Conservation (phyloP, 2,888 invertebrate species). For the Ferdinandea cuprea region DNA sequence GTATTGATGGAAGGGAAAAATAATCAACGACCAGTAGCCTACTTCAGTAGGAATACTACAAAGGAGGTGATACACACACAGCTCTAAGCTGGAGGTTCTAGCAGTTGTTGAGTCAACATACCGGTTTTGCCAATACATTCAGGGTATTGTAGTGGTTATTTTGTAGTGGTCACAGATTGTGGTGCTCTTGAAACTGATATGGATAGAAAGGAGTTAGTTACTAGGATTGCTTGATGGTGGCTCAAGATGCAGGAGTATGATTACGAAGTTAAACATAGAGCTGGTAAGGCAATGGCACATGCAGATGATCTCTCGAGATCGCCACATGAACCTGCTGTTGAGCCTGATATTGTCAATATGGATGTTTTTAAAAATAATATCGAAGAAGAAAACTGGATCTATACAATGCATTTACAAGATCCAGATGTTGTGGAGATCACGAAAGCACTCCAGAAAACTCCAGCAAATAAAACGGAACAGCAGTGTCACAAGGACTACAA, state of each 20-base stretch:
- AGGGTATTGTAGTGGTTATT: slow-evolving; percentile 49
- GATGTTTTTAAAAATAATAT: neutral
- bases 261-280: no score
- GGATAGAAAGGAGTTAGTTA: neutral
- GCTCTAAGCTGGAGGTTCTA: slow-evolving; percentile 40
- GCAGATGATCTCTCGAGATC: no score
- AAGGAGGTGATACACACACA: no score
- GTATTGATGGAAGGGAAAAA: no score
- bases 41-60: no score
- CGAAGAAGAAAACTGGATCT: slow-evolving; percentile 5
- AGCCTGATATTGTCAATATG: neutral
- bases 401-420: neutral
- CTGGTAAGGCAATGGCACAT: no score
- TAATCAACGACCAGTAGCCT: no score
- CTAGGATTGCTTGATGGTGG: no score
- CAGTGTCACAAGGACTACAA: slow-evolving; percentile 12
- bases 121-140: slow-evolving; percentile 58
- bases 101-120: slow-evolving; percentile 64
- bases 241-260: no score
- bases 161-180: slow-evolving; percentile 65
- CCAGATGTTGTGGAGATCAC: neutral
- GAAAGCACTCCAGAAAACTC: neutral
- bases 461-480: no score
- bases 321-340: no score
- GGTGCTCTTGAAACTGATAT: slow-evolving; percentile 55